phyloP scores from a whole-genome alignment of 2,888 invertebrate genomes.

The Xylota sylvarum region DNA sequence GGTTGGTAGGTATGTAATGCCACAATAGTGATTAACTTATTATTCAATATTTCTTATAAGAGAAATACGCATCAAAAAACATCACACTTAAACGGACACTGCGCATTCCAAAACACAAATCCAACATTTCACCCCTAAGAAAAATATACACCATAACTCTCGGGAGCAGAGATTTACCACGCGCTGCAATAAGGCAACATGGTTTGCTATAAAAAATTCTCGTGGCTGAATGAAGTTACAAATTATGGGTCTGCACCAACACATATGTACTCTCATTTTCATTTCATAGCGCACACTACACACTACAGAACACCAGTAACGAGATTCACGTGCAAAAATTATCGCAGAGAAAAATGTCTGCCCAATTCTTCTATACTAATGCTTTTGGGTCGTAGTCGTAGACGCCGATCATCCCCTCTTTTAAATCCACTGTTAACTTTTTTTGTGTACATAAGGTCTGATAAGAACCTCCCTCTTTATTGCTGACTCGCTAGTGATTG shows the following conservation, averaged over 20 bases:
- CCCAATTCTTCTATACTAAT: slow-evolving; percentile 44
- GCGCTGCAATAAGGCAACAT: slow-evolving; percentile 63
- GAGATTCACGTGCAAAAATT: slow-evolving; percentile 70
- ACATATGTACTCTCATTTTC: slow-evolving; percentile 27
- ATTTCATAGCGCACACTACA: background rate
- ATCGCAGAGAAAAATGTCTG: slow-evolving; percentile 71
- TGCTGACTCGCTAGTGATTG: slow-evolving; percentile 70
- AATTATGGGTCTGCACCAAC: slow-evolving; percentile 62
- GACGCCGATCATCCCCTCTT: slow-evolving; percentile 71
- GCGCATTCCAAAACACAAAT: slow-evolving; percentile 58
- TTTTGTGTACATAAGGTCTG: slow-evolving; percentile 64
- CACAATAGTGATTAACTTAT: no score
- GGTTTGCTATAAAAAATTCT: slow-evolving; percentile 57
- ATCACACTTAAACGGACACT: background rate
- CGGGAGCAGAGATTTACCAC: slow-evolving; percentile 8
- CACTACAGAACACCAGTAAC: slow-evolving; percentile 47
- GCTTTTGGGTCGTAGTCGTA: slow-evolving; percentile 24
- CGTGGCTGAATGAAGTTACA: slow-evolving; percentile 48
- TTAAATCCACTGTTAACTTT: slow-evolving; percentile 54
- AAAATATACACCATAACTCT: slow-evolving; percentile 24
- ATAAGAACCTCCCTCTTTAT: slow-evolving; percentile 71
- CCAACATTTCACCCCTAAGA: slow-evolving; percentile 41
- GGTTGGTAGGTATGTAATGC: no score
- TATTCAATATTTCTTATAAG: no score
- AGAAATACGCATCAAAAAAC: slow-evolving; percentile 9